These are phyloP conservation scores for Amphiura filiformis DNA, from an alignment of 35 echinoderm and acorn worm genomes.

Conservation along the genomic window DNA sequence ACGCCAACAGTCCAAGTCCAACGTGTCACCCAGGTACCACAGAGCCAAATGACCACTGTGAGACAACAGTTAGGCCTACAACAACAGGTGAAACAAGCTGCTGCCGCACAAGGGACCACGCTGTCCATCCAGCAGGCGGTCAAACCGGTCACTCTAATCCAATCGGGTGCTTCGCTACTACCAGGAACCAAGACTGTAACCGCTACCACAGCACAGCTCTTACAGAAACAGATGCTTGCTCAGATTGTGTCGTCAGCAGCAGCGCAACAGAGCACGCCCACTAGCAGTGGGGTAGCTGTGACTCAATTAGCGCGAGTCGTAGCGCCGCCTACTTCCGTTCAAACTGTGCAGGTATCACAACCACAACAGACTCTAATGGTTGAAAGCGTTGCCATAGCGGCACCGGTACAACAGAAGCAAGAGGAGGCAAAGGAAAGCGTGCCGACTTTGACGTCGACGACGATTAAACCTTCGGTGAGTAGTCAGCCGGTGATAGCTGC, in stretches of 20 bases:
- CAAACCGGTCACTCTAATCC: slow-evolving; percentile 94
- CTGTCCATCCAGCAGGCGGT: slow-evolving; percentile 79
- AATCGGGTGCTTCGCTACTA: slow-evolving; percentile 53
- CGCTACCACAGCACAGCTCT: slow-evolving; percentile 16
- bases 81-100: slow-evolving; percentile 46
- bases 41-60: slow-evolving; percentile 67
- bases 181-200: slow-evolving; percentile 61
- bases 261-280: slow-evolving; percentile 17
- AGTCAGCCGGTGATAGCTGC: neutral
- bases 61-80: slow-evolving; percentile 70
- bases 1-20: slow-evolving; percentile 62
- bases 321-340: slow-evolving; percentile 34
- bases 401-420: neutral
- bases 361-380: slow-evolving; percentile 15
- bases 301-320: slow-evolving; percentile 54
- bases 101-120: slow-evolving; percentile 34
- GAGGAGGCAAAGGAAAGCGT: slow-evolving; percentile 3
- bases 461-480: neutral
- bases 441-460: neutral
- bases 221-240: slow-evolving; percentile 62
- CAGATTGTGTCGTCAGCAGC: slow-evolving; percentile 55
- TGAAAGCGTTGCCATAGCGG: slow-evolving; percentile 1
- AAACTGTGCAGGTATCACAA: slow-evolving; percentile 2
- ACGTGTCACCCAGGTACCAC: slow-evolving; percentile 39
- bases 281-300: slow-evolving; percentile 30